phyloP scores from a whole-genome alignment of 1,140 invertebrate genomes.

The Apis cerana region DNA sequence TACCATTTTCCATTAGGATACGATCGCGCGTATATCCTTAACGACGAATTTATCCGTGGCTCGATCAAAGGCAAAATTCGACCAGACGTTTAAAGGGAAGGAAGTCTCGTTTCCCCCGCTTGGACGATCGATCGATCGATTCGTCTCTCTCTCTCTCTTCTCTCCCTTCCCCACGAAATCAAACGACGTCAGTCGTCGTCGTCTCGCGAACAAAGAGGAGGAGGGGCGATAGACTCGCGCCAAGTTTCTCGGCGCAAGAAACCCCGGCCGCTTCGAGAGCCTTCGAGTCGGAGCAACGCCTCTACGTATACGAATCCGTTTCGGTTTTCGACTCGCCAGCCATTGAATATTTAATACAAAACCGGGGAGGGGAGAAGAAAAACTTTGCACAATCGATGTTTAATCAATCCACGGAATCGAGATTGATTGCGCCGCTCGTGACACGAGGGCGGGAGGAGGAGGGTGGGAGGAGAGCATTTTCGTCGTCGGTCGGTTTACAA shows the following conservation, averaged over 20 bases:
- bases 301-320: no score
- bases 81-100: not conserved
- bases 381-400: constrained; percentile 9
- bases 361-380: not conserved
- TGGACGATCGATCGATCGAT: no score
- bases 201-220: not conserved
- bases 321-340: no score
- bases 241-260: not conserved
- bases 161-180: not conserved
- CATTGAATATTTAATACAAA: no score
- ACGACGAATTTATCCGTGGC: no score
- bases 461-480: not conserved
- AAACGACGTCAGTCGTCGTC: not conserved
- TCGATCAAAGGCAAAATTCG: no score
- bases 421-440: constrained; percentile 4
- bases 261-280: no score
- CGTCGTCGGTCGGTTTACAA: constrained; percentile 3
- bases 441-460: not conserved
- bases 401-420: constrained; percentile 22
- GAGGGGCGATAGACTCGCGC: not conserved
- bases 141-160: not conserved
- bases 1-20: no score
- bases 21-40: no score
- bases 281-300: no score
- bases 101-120: no score